phyloP scores from a whole-genome alignment of 2,888 invertebrate species.

The Hyposoter didymator region DNA sequence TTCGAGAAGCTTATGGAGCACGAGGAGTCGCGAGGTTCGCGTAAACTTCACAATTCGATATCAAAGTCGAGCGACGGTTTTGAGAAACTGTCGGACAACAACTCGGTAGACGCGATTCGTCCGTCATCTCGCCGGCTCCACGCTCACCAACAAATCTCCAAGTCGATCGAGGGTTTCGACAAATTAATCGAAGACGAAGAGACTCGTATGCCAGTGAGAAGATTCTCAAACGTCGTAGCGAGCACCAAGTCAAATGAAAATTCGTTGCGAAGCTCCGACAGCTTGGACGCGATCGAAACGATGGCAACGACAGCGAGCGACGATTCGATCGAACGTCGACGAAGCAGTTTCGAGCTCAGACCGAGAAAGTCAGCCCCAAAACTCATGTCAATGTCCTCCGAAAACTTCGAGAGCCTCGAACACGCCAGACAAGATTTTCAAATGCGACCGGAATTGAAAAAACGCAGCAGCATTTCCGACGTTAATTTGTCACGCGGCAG shows the following conservation, averaged over 20 bases:
- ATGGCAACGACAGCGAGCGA: conserved; percentile 75
- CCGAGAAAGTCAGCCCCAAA: conserved; percentile 71
- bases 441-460: conserved; percentile 72
- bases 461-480: conserved; percentile 80
- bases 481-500: conserved; percentile 75
- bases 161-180: conserved; percentile 80
- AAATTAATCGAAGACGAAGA: conserved; percentile 75
- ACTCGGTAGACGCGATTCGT: conserved; percentile 53
- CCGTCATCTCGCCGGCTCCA: conserved; percentile 62
- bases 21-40: conserved; percentile 67
- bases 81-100: conserved; percentile 60
- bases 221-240: conserved; percentile 56
- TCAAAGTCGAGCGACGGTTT: conserved; percentile 77
- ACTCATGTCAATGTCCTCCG: conserved; percentile 81
- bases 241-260: conserved; percentile 53
- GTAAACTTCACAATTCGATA: conserved; percentile 73
- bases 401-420: conserved; percentile 78
- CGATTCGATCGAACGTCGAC: conserved; percentile 72
- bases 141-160: conserved; percentile 71
- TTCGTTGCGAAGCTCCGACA: conserved; percentile 73
- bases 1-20: conserved; percentile 77
- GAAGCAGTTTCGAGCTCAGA: conserved; percentile 78
- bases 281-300: conserved; percentile 78
- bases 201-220: conserved; percentile 44
- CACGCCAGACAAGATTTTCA: conserved; percentile 53